Conservation (phyloP, 2,113 vertebrate species). For the Macrotus californicus region DNA sequence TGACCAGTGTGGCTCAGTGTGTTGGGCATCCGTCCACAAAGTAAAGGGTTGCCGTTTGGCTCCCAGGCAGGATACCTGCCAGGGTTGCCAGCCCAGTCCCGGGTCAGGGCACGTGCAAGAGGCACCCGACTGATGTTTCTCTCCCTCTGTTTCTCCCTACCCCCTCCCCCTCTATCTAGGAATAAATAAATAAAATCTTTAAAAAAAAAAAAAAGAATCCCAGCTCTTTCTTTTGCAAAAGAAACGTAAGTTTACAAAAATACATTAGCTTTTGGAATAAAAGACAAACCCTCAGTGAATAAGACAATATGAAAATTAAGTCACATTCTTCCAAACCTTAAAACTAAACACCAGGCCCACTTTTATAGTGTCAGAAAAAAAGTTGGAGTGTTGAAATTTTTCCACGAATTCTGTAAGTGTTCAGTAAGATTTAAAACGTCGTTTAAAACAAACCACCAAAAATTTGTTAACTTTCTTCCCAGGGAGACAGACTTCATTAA, state of each 20-base stretch:
- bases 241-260: constrained; percentile 69
- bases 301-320: constrained; percentile 24
- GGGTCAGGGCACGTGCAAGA: too few relatives aligned
- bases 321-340: constrained; percentile 57
- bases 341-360: constrained; percentile 53
- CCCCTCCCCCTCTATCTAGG: too few relatives aligned
- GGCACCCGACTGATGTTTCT: too few relatives aligned
- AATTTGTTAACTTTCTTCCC: constrained; percentile 1
- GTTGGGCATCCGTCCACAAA: too few relatives aligned
- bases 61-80: too few relatives aligned
- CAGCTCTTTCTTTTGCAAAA: constrained; percentile 57
- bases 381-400: neutral
- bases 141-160: too few relatives aligned
- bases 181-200: too few relatives aligned
- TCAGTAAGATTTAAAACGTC: neutral
- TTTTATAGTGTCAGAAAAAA: constrained; percentile 12
- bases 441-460: neutral
- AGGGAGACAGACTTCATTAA: neutral
- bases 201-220: neutral
- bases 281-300: constrained; percentile 5
- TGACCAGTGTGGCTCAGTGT: too few relatives aligned
- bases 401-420: neutral
- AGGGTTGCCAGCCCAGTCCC: too few relatives aligned
- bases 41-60: too few relatives aligned
- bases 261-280: constrained; percentile 54